Base-by-base conservation (phyloP, 92 coral and sea anemone species). In the Heteractis magnifica region DNA sequence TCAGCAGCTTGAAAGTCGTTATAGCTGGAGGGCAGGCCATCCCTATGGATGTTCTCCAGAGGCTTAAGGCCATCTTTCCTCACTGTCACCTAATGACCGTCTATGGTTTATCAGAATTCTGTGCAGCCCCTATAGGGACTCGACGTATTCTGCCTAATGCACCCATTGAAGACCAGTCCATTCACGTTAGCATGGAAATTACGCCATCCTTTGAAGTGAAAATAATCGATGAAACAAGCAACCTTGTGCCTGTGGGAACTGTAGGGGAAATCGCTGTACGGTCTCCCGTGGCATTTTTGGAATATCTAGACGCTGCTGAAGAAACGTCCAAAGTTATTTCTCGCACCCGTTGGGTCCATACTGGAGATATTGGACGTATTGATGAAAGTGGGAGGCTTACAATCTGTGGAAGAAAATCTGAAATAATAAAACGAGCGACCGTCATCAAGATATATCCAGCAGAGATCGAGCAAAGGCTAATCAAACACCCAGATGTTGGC, bases 351-450 rank as follows among this genome's bases (percentile, higher is more conserved):
- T 86, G 89, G 89, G 58, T 73, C 34, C 81, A 64, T 65, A 81
- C 86, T 8, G 80, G 86, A 56, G 89, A 86, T 75, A 56, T 86
- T 49, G 89, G 86, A 10, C 5, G 55, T 58, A 86, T 86, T 81
- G 81, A 86, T 75, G 81, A 81, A 6, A 21, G 21, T 6, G 89
- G 89, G 13, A 75, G 64, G 20, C 51, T 86, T 18, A 71, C 53
- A 60, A 60, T 86, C 20, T 52, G 75, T 8, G 89, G 89, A 51
- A 73, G 89, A 71, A 86, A 86, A 72, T 52, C 71, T 5, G 86
- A 81, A 4, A 56, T 83, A 59, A 86, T 86, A 59, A 86, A 81
- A 41, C 79, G 82, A 51, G 86, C 81, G 5, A 86, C 89, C 3
- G 86, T 71, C 34, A 26, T 16, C 62, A 86, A 83, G 21, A 81